Evolutionary conservation across 2,888 invertebrate genomes (phyloP), one percentile per base, ranked within the genome.

Genomic region (Xestobium rufovillosum): DNA sequence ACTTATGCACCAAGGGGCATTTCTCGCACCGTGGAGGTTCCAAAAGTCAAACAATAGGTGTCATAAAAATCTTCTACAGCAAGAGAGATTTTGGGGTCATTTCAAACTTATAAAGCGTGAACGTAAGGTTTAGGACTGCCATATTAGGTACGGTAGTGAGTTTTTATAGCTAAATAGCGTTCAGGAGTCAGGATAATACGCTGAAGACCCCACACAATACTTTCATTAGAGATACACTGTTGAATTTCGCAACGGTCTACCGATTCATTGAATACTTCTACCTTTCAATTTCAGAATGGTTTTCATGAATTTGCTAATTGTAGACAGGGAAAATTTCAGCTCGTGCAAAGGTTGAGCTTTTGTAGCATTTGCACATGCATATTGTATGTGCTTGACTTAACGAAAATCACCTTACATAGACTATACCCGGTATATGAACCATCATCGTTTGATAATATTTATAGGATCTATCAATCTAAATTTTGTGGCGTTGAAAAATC

Each of bases 191-290:
- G 42, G 31, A 34, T 39, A 29, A 16, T 34, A 31, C 41, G 32
- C 35, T 36, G 40, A 41, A 50, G 58, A 57, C 56, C 58, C 49
- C 58, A 57, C 58, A 58, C 59, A 57, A 56, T 53, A 58, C 51
- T 52, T 57, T 59, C 60, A 59, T 60, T 59, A 61, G 57, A 57
- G 55, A 49, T 51, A 46, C 43, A 54, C 55, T 60, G 59, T 57
- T 55, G 55, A 57, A 59, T 61, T 59, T 61, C 50, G 59, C 55
- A 56, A 58, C 60, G 60, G 55, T 59, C 52, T 53, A 53, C 41
- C 47, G 52, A 48, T 30, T 44, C 36, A 39, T 42, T 41, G 45
- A 39, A 36, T 27, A 8, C 28, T 11, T 27, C 10, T 27, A 10
- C 28, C 8, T 27, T 27, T 27, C 23, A 19, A 19, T n/a, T n/a